These are phyloP conservation scores for Coelopa pilipes DNA, from an alignment of 2,888 invertebrate species.

Conservation along the genomic window DNA sequence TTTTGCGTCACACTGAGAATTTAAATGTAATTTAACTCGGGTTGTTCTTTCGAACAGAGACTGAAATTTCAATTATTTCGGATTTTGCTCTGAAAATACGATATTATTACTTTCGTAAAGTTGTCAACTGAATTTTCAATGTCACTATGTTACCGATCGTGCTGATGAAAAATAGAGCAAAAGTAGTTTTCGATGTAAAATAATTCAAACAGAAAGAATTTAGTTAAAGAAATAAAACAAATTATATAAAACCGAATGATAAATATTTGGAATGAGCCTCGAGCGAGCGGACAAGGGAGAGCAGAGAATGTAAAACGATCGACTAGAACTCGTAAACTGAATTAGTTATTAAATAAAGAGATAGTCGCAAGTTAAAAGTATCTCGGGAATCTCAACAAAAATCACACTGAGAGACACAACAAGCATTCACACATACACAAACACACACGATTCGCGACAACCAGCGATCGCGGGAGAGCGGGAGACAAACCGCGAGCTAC, in stretches of 20 bases:
- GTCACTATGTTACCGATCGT: neutral
- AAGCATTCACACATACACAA: neutral
- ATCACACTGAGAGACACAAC: neutral
- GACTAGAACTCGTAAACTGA: conserved; percentile 64
- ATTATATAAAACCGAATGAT: neutral
- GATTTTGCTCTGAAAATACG: neutral
- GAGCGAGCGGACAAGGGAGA: neutral
- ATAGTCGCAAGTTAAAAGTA: conserved; percentile 49
- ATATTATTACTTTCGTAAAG: too few relatives aligned
- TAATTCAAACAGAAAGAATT: neutral
- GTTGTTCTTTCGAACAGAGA: neutral
- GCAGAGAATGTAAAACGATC: conserved; percentile 51
- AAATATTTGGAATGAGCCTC: conserved; percentile 2
- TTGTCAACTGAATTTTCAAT: conserved; percentile 18
- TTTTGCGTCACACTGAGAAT: too few relatives aligned
- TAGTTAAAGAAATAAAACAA: conserved; percentile 28
- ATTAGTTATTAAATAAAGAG: conserved; percentile 60
- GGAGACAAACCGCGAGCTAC: neutral
- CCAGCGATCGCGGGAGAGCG: conserved; percentile 24
- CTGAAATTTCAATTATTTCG: too few relatives aligned
- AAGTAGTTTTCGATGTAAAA: conserved; percentile 20
- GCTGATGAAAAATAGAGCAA: neutral
- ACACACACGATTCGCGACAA: conserved; percentile 20
- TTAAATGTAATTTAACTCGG: too few relatives aligned
- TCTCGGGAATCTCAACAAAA: conserved; percentile 22